Conservation (phyloP, 2,888 invertebrate species). For the Hydropsyche betteni region DNA sequence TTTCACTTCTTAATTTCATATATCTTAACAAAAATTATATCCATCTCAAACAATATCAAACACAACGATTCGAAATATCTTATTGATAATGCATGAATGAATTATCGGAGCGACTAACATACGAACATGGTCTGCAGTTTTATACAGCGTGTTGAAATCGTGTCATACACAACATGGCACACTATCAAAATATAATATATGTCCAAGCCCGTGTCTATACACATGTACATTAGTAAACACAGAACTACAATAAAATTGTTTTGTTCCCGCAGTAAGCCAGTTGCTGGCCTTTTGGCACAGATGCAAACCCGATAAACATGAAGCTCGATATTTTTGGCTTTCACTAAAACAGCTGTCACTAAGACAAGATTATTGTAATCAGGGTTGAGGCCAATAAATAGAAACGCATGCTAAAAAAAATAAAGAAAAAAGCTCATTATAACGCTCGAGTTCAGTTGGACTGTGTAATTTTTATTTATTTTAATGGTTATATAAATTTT, state of each 20-base stretch:
- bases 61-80: too few species aligned
- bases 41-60: background rate
- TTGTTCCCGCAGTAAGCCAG: slow-evolving; percentile 21
- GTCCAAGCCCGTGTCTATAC: background rate
- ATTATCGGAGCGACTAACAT: too few species aligned
- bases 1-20: slow-evolving; percentile 16
- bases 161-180: too few species aligned
- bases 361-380: slow-evolving; percentile 45
- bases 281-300: slow-evolving; percentile 34
- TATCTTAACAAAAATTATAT: slow-evolving; percentile 8
- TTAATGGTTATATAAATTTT: too few species aligned
- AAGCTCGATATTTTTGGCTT: slow-evolving; percentile 46
- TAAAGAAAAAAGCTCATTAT: too few species aligned
- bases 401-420: too few species aligned
- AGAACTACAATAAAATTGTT: slow-evolving; percentile 29
- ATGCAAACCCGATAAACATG: slow-evolving; percentile 37
- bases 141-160: too few species aligned
- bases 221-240: slow-evolving; percentile 14
- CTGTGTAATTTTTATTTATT: too few species aligned
- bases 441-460: too few species aligned
- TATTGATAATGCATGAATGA: too few species aligned
- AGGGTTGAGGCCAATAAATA: slow-evolving; percentile 2
- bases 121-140: too few species aligned
- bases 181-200: too few species aligned
- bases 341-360: slow-evolving; percentile 47